Evolutionary conservation across 37 sponge, comb jelly and placozoan genomes (phyloP).

Genomic region (Spongilla lacustris): DNA sequence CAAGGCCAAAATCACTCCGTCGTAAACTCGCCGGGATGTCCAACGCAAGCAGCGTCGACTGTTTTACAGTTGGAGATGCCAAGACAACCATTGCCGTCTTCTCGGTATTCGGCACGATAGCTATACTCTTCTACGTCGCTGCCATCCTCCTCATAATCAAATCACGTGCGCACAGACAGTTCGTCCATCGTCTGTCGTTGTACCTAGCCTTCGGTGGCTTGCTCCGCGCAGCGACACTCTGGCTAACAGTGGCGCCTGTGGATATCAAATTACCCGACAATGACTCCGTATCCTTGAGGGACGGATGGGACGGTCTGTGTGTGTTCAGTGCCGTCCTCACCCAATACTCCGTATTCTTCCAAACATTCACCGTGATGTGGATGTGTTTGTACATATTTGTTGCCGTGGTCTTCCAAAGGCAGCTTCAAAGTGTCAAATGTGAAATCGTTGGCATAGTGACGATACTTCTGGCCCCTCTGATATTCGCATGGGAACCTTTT

Average conservation of each 20-base stretch:
- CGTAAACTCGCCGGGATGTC: no score
- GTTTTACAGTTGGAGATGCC: no score
- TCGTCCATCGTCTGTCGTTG: not conserved
- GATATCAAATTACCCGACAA: not conserved
- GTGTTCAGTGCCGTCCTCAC: not conserved
- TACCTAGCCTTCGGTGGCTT: not conserved
- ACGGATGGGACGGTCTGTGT: not conserved
- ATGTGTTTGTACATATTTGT: not conserved
- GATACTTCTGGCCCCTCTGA: not conserved
- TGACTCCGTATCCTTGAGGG: not conserved
- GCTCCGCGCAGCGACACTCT: not conserved
- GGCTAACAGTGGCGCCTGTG: not conserved
- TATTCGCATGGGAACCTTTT: not conserved
- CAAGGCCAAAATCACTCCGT: no score
- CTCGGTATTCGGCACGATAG: not conserved
- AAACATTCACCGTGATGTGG: not conserved
- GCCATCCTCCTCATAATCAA: not conserved
- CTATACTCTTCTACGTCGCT: not conserved
- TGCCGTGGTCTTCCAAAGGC: not conserved
- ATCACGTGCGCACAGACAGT: not conserved
- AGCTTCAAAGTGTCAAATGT: not conserved
- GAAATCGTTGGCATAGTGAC: not conserved
- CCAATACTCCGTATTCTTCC: not conserved
- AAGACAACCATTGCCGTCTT: not conserved
- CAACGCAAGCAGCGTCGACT: no score